Conservation (phyloP, 2,113 vertebrate species). For the Willisornis vidua region DNA sequence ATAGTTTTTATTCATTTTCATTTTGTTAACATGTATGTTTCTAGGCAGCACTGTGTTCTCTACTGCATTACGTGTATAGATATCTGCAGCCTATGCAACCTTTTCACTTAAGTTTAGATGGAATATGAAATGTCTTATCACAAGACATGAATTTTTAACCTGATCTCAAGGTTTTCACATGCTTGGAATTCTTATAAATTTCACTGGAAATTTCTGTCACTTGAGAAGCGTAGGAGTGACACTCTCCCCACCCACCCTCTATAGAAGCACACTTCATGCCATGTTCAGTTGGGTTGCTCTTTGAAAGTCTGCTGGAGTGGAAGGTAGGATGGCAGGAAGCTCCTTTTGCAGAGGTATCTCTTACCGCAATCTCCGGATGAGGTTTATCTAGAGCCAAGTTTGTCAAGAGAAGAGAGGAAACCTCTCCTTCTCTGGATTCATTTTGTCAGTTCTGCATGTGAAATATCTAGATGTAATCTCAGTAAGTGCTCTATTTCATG, state of each 20-base stretch:
- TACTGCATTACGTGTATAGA: background rate
- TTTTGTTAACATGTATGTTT: background rate
- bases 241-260: too few species aligned
- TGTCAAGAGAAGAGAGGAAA: background rate
- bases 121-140: background rate
- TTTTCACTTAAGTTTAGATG: background rate
- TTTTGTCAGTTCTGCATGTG: accelerated
- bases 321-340: background rate
- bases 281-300: background rate
- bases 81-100: background rate
- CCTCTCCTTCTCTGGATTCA: accelerated
- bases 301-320: background rate
- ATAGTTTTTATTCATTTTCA: background rate
- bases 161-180: background rate
- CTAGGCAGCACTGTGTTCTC: background rate
- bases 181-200: background rate
- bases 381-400: background rate
- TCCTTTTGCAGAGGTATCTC: background rate
- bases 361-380: background rate
- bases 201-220: background rate
- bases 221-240: background rate
- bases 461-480: background rate
- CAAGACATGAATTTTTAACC: background rate
- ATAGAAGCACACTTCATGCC: background rate
- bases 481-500: accelerated